Percentiles rank a stretch among this genome's conserved stretches.
Evolutionary conservation across 2,888 invertebrate species (phyloP).

Genomic region (Willowsia nigromaculata): DNA sequence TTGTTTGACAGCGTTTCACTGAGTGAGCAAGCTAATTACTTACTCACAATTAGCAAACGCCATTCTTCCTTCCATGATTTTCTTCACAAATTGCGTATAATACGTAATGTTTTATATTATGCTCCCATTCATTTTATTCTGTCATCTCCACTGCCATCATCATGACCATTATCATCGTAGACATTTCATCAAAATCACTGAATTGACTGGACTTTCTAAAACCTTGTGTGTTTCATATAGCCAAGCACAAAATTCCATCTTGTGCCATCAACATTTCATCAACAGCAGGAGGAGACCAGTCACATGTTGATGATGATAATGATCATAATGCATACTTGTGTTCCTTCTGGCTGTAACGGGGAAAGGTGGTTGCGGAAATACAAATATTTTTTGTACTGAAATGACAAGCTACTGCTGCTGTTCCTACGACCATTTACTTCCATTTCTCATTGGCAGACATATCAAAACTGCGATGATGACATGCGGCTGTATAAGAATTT

Average conservation of each 20-base stretch:
- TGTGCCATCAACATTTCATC: neutral
- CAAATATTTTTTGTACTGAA: slow-evolving; percentile 62
- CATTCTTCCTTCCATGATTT: slow-evolving; percentile 15
- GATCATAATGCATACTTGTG: neutral
- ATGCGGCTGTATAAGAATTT: neutral
- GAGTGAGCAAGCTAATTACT: slow-evolving; percentile 48
- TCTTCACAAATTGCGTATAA: neutral
- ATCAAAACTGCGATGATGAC: neutral
- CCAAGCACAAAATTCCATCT: too few relatives aligned
- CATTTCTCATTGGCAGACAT: slow-evolving; percentile 43
- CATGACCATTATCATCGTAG: neutral
- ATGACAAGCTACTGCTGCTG: slow-evolving; percentile 26
- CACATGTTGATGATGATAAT: neutral
- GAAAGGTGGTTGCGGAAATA: slow-evolving; percentile 38
- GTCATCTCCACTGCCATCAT: neutral
- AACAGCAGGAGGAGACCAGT: neutral
- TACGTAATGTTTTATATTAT: neutral
- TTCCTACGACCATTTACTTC: neutral
- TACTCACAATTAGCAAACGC: slow-evolving; percentile 44
- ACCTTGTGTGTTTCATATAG: too few relatives aligned
- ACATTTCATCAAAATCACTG: slow-evolving; percentile 47
- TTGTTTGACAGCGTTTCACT: neutral
- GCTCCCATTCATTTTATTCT: neutral
- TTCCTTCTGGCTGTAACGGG: neutral
- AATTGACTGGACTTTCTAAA: neutral